Evolutionary conservation across 2,113 vertebrate species (phyloP), one percentile per base, ranked within the genome.

Genomic region (Paratilapia polleni): DNA sequence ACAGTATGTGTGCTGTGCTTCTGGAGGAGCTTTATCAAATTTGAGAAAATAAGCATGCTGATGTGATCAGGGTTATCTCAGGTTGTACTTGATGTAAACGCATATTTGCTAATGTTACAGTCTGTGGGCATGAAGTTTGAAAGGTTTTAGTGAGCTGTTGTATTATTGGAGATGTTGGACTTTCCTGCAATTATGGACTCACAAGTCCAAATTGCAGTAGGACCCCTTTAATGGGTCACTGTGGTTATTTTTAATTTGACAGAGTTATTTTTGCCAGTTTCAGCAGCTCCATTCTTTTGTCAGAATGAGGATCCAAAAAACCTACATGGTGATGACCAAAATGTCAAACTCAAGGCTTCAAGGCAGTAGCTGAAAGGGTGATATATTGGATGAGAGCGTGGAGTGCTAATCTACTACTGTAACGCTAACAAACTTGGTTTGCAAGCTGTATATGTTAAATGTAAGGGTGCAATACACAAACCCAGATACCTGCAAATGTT

Each of bases 41-140:
- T 12, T 34, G 47, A 77, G 31, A 20, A 57, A 47, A 26, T 43
- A 43, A 31, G 13, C 31, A 4, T 31, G 52, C 2, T 80, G 89
- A 63, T 64, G 70, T 80, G 81, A 73, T 73, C n/a, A 26, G 22
- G 54, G 68, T 80, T 80, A 49, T 62, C 26, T 73, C 8, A 2
- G 26, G 8, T 56, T 68, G 6, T 17, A 17, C 14, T 82, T 4
- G 6, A 49, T 22, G 28, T 20, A 54, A 80, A 47, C 8, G 43
- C 31, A 20, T 59, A 24, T 47, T n/a, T 61, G 20, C 17, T 19
- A 19, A 17, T 47, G 47, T n/a, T 26, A 31, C 43, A 70, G 22
- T 1, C 24, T 73, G 66, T 73, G 26, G 28, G 26, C 24, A 52
- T 26, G 19, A 52, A 14, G 11, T 49, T 49, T 17, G 47, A 17